A percentile compares a stretch with the other conserved stretches of the same genome.
phyloP scores from a whole-genome alignment of 2,113 vertebrate species.

The Jaculus jaculus region DNA sequence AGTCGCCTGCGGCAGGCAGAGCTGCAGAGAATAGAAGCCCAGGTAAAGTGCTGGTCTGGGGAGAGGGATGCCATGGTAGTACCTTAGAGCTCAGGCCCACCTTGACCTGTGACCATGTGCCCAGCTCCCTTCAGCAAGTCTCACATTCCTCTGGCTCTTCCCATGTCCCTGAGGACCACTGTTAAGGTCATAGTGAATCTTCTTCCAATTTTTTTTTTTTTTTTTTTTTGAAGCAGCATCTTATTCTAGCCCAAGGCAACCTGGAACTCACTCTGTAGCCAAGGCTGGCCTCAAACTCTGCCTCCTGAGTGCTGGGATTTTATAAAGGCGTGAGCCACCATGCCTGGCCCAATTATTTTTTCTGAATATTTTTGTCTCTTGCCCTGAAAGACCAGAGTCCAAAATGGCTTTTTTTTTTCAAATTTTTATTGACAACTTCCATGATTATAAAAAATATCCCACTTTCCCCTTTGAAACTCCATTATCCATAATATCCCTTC shows the following conservation, averaged over 20 bases:
- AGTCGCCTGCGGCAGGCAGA: slow-evolving; percentile 67
- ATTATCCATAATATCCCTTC: too few species aligned
- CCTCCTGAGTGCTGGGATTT: too few species aligned
- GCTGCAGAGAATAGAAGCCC: slow-evolving; percentile 73
- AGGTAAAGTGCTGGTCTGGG: slow-evolving; percentile 74
- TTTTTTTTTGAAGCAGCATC: too few species aligned
- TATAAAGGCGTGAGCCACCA: too few species aligned
- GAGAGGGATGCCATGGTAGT: background rate
- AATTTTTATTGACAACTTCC: too few species aligned
- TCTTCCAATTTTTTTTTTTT: background rate
- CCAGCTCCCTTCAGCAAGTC: background rate
- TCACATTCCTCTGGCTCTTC: background rate
- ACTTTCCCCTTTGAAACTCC: too few species aligned
- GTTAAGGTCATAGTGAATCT: background rate
- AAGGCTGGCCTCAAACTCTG: too few species aligned
- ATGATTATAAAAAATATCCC: too few species aligned
- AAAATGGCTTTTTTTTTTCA: background rate
- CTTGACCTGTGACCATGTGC: background rate
- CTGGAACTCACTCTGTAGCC: too few species aligned
- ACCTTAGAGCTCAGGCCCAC: background rate
- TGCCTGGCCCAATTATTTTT: background rate
- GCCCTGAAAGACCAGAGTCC: slow-evolving; percentile 14
- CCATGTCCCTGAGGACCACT: background rate
- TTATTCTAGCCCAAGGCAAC: too few species aligned
- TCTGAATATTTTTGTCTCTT: slow-evolving; percentile 21